Evolutionary conservation across 2,113 vertebrate genomes (phyloP), one percentile per base, ranked within the genome.

Genomic region (Corapipo altera): DNA sequence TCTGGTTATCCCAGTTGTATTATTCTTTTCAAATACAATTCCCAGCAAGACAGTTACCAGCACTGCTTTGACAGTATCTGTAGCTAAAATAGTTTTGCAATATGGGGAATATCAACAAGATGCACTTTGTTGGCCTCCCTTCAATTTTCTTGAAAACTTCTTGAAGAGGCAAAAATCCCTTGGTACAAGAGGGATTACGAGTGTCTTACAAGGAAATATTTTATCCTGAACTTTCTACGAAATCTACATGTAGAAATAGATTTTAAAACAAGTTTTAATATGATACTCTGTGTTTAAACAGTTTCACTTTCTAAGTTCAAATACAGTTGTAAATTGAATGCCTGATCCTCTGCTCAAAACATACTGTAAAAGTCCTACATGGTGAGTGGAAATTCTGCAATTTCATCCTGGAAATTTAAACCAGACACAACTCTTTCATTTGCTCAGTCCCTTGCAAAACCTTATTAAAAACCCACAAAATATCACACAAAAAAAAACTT

Each of bases 41-140:
- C 73, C 83, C 85, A 86, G 76, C 20, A 91, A 91, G 48, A 85
- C 22, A 72, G 52, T 97, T 96, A 94, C 86, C 39, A 90, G 85
- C 88, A 95, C n/a, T 84, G 48, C 28, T 93, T 57, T 90, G 94
- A 93, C 30, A 74, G 26, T 67, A 81, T 22, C 15, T 22, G 0
- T 52, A 96, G 62, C 12, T 88, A 57, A 83, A 86, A 66, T 8
- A 69, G 59, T 94, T 97, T 96, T 79, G 88, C 76, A 96, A 86
- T 93, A 71, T 20, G 69, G 78, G 72, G 39, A 96, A 94, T 84
- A 76, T 55, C 11, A 88, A 48, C 37, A 48, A 66, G 28, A 90
- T 44, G 33, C 32, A 74, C 73, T 88, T 85, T 33, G 5, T 28
- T 82, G 49, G 26, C 54, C 17, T 58, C 19, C 4, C 55, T 26